A percentile compares a stretch with the other conserved stretches of the same genome.
Conservation (phyloP, 2,797 vertebrate species). For the Gymnocypris eckloni region DNA sequence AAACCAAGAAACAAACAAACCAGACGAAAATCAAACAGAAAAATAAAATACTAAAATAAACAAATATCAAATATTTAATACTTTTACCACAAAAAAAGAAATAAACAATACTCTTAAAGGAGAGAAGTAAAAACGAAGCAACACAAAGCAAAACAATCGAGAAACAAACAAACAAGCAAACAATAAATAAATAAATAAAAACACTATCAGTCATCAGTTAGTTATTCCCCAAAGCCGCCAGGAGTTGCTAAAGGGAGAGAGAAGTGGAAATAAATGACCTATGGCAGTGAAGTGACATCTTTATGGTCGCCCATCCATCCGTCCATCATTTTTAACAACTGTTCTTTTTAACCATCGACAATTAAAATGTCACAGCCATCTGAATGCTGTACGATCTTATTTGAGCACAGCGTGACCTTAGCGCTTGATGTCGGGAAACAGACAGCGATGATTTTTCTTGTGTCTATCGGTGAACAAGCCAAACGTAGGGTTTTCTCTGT, state of each 20-base stretch:
- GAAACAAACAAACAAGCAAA: too few relatives aligned
- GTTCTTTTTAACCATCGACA: slow-evolving; percentile 48
- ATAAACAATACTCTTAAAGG: too few relatives aligned
- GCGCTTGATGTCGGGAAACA: slow-evolving; percentile 45
- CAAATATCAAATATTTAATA: too few relatives aligned
- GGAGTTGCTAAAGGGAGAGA: slow-evolving; percentile 12
- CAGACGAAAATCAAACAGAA: too few relatives aligned
- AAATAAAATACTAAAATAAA: too few relatives aligned
- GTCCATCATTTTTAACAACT: slow-evolving; percentile 35
- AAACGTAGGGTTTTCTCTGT: slow-evolving; percentile 29
- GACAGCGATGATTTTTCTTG: slow-evolving; percentile 44
- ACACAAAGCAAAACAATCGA: too few relatives aligned
- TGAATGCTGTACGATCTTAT: slow-evolving; percentile 35
- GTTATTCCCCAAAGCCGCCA: background rate
- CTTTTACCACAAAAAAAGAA: too few relatives aligned
- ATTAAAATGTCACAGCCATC: slow-evolving; percentile 56
- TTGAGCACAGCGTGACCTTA: slow-evolving; percentile 57
- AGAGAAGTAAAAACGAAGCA: too few relatives aligned
- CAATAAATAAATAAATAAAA: too few relatives aligned
- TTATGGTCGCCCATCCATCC: background rate
- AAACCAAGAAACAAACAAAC: background rate
- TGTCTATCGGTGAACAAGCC: slow-evolving; percentile 1
- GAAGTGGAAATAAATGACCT: background rate
- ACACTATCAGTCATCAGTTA: too few relatives aligned
- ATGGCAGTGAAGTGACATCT: slow-evolving; percentile 1